These are phyloP conservation scores for Iphiclides podalirius DNA, from an alignment of 2,888 invertebrate genomes.

Conservation along the genomic window DNA sequence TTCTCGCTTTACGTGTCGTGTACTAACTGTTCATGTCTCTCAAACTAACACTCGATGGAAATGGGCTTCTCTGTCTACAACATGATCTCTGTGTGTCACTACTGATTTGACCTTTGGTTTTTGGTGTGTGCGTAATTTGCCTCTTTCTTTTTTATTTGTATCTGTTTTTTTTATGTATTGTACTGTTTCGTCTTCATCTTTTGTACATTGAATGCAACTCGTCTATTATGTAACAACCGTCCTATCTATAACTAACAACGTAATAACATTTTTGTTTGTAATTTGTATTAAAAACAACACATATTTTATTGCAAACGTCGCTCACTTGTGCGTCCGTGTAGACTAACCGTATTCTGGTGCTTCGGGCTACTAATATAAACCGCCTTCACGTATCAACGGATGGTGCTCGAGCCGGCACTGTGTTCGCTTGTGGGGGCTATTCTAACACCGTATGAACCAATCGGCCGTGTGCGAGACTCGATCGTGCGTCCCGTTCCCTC, in stretches of 20 bases:
- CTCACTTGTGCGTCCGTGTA: too few relatives aligned
- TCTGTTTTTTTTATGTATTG: constrained; percentile 16
- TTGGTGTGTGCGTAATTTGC: constrained; percentile 79
- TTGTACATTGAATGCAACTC: constrained; percentile 33
- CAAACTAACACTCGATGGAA: constrained; percentile 64
- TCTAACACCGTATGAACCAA: constrained; percentile 70
- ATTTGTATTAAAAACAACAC: too few relatives aligned
- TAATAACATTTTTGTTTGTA: too few relatives aligned
- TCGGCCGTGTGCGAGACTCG: constrained; percentile 51
- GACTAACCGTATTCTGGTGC: too few relatives aligned
- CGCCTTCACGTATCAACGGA: too few relatives aligned
- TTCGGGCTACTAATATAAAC: too few relatives aligned
- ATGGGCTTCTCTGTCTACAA: constrained; percentile 60
- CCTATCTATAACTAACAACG: background rate
- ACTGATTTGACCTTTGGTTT: constrained; percentile 44
- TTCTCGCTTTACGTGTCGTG: constrained; percentile 70
- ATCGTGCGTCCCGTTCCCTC: constrained; percentile 54
- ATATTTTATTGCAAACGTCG: too few relatives aligned
- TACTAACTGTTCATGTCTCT: constrained; percentile 55
- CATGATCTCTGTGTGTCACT: constrained; percentile 50
- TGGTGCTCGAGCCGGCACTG: too few relatives aligned
- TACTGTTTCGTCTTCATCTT: constrained; percentile 9
- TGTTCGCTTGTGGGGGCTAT: constrained; percentile 40
- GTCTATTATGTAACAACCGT: constrained; percentile 50
- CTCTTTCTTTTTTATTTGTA: constrained; percentile 54